Evolutionary conservation across 2,888 invertebrate species (phyloP), one percentile per base, ranked within the genome.

Genomic region (Melanotus villosus): DNA sequence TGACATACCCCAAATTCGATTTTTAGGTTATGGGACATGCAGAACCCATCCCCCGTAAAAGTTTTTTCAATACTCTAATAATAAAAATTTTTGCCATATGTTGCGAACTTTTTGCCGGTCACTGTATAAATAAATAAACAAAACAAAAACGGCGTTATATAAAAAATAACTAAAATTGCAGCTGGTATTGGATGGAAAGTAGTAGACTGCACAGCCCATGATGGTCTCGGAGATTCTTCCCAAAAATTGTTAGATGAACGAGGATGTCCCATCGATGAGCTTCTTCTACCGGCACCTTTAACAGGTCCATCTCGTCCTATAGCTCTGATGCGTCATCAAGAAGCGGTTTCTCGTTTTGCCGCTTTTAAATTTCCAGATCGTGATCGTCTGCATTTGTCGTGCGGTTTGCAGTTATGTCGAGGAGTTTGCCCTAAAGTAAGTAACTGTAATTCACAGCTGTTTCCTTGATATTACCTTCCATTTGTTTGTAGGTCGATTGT

Each of bases 331-430:
- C 76, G 81, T 45, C 84, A 85, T 63, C 85, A 85, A 73, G 85
- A 85, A 72, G 85, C 85, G 0, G 75, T 82, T 2, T 86, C 93
- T 0, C 90, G 90, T 14, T 94, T 94, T 84, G 90, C 92, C 0
- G 94, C 94, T 2, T 94, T 94, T 79, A 93, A 93, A 79, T 94
- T 94, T 83, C 94, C 94, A 2, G 93, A 93, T 79, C 87, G 93
- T 72, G 92, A 92, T 70, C 89, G 92, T 70, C 84, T 94, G 38
- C 94, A 94, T 82, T 85, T 94, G 47, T 90, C 90, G n/a, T 94
- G 94, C 82, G 90, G 90, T 14, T 88, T 94, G 43, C 91, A 92
- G 76, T 84, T 94, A n/a, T 94, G 94, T 79, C 90, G 90, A 82
- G 91, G 90, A 56, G 86, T 85, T 71, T 94, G 94, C 79, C 90